Percentiles rank a stretch among this genome's conserved stretches.
These are phyloP conservation scores for Leptocoma aspasia DNA, from an alignment of 2,113 vertebrate genomes.

Conservation along the genomic window DNA sequence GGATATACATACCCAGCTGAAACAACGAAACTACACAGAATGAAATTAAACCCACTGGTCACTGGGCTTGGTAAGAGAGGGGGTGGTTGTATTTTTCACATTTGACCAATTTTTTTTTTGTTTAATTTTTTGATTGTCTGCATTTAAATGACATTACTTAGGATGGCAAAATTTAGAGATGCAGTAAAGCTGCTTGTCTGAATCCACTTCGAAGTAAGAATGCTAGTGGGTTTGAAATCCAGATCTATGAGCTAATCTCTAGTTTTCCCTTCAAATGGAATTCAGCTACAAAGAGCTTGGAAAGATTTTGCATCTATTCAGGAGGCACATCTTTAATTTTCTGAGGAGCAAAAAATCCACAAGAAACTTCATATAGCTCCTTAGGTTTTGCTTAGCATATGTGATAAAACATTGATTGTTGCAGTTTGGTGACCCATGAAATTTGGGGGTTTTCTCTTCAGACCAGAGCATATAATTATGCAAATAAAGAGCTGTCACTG, in stretches of 20 bases:
- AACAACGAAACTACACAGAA: background rate
- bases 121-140: background rate
- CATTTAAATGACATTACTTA: background rate
- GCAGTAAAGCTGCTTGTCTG: constrained; percentile 52
- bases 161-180: constrained; percentile 26
- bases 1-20: background rate
- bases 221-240: constrained; percentile 58
- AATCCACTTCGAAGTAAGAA: constrained; percentile 70
- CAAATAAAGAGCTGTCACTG: constrained; percentile 99
- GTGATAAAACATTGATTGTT: constrained; percentile 99
- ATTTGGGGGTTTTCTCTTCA: constrained; percentile 98
- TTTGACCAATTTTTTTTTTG: background rate
- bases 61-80: background rate
- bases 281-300: constrained; percentile 77
- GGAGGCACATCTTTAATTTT: constrained; percentile 78
- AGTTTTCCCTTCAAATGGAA: constrained; percentile 75
- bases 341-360: constrained; percentile 78
- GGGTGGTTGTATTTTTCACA: background rate
- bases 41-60: background rate
- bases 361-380: constrained; percentile 89
- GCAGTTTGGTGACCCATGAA: constrained; percentile 98
- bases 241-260: constrained; percentile 76
- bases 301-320: constrained; percentile 77
- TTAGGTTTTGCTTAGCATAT: constrained; percentile 88
- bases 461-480: constrained; percentile 99